These are phyloP conservation scores for Natrix natrix DNA, from an alignment of 2,797 vertebrate genomes.

Conservation along the genomic window DNA sequence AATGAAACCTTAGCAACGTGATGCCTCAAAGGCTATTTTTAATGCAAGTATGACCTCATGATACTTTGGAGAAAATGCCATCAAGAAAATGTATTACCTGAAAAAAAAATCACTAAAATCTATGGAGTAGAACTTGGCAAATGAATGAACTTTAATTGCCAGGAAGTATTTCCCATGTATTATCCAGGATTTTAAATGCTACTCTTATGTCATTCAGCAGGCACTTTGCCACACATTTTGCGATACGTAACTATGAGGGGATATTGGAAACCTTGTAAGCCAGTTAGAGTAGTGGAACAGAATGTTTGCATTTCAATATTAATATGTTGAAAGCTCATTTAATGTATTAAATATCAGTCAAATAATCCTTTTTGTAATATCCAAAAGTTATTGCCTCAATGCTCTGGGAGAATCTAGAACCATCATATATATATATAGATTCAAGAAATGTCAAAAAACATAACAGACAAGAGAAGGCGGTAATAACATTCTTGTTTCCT, in stretches of 20 bases:
- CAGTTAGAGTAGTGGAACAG: background rate
- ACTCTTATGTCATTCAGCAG: conserved; percentile 5
- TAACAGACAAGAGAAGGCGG: background rate
- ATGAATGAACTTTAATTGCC: background rate
- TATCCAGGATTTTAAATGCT: conserved; percentile 9
- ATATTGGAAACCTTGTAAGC: background rate
- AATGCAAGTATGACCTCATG: conserved; percentile 15
- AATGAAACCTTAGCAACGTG: conserved; percentile 6
- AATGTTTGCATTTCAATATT: background rate
- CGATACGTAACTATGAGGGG: background rate
- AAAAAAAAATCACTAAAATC: background rate
- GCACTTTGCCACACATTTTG: conserved; percentile 1
- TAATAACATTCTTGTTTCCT: background rate
- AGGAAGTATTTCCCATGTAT: conserved; percentile 7
- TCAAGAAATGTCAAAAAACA: background rate
- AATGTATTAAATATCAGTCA: background rate
- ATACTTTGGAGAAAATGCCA: conserved; percentile 10
- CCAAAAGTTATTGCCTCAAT: background rate
- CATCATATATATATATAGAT: rapidly evolving
- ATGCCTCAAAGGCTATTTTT: background rate
- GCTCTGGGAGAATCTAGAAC: background rate
- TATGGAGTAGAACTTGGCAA: conserved; percentile 25
- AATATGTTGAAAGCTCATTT: background rate
- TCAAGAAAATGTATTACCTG: background rate
- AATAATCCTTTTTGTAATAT: background rate